Evolutionary conservation across 2,113 vertebrate species (phyloP).

Genomic region (Ranitomeya variabilis): DNA sequence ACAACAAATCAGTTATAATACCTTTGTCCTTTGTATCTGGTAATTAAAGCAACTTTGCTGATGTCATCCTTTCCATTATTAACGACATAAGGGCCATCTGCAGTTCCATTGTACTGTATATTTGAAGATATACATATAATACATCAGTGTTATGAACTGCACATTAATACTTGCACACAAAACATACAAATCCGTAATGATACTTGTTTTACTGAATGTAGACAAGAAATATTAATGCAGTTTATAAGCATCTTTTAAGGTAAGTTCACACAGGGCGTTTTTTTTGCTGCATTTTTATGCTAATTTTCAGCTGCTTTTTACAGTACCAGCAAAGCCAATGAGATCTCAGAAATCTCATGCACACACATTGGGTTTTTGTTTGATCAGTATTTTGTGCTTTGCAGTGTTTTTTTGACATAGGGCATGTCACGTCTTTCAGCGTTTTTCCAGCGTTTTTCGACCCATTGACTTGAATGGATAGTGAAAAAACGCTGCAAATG

Average conservation of each 20-base stretch:
- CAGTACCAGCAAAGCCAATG: too few relatives aligned
- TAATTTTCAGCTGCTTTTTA: too few relatives aligned
- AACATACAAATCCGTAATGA: neutral
- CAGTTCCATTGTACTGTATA: constrained; percentile 86
- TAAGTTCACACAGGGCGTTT: too few relatives aligned
- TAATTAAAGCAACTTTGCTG: constrained; percentile 78
- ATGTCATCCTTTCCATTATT: constrained; percentile 82
- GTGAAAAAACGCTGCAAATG: too few relatives aligned
- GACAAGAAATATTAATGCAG: neutral
- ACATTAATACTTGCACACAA: neutral
- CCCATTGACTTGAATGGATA: too few relatives aligned
- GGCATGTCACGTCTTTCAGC: too few relatives aligned
- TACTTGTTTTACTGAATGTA: neutral
- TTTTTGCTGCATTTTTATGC: too few relatives aligned
- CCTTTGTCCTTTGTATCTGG: constrained; percentile 79
- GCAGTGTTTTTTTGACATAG: too few relatives aligned
- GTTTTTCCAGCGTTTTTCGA: too few relatives aligned
- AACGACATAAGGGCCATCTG: constrained; percentile 82
- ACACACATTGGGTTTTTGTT: too few relatives aligned
- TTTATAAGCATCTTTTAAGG: neutral
- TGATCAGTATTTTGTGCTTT: too few relatives aligned
- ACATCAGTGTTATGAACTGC: neutral
- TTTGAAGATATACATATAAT: constrained; percentile 43
- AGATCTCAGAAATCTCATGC: too few relatives aligned
- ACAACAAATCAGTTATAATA: constrained; percentile 65